Evolutionary conservation across 35 echinoderm and acorn worm genomes (phyloP).

Genomic region (Ptychodera flava): DNA sequence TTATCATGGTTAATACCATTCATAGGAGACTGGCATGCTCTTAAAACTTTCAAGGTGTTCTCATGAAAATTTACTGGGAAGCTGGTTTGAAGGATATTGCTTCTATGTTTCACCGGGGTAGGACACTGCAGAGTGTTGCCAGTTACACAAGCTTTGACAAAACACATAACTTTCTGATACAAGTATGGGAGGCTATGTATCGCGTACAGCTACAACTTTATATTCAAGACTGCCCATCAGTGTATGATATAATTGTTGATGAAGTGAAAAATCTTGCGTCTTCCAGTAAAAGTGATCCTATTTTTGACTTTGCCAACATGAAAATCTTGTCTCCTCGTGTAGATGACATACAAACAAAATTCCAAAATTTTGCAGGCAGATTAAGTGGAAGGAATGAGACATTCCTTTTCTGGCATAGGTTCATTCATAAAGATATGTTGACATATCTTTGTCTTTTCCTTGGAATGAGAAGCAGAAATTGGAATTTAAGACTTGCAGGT

Average conservation of each 20-base stretch:
- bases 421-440: constrained; percentile 11
- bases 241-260: too few species aligned
- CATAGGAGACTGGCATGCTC: constrained; percentile 52
- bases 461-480: constrained; percentile 12
- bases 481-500: constrained; percentile 5
- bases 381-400: constrained; percentile 2
- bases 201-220: background rate
- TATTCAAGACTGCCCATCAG: too few species aligned
- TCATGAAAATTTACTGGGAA: constrained; percentile 83
- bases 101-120: background rate
- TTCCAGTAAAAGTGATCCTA: too few species aligned
- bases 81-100: constrained; percentile 40
- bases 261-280: too few species aligned
- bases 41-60: constrained; percentile 58
- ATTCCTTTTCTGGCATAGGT: constrained; percentile 18
- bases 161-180: constrained; percentile 37
- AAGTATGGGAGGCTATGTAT: constrained; percentile 41
- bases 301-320: too few species aligned
- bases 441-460: constrained; percentile 8
- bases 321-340: too few species aligned
- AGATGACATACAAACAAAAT: too few species aligned
- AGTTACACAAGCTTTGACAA: constrained; percentile 18
- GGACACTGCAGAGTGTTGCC: background rate
- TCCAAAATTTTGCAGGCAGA: too few species aligned
- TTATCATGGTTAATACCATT: constrained; percentile 48